Conservation (phyloP, 2,888 invertebrate genomes). For the Heliconius ismenius region DNA sequence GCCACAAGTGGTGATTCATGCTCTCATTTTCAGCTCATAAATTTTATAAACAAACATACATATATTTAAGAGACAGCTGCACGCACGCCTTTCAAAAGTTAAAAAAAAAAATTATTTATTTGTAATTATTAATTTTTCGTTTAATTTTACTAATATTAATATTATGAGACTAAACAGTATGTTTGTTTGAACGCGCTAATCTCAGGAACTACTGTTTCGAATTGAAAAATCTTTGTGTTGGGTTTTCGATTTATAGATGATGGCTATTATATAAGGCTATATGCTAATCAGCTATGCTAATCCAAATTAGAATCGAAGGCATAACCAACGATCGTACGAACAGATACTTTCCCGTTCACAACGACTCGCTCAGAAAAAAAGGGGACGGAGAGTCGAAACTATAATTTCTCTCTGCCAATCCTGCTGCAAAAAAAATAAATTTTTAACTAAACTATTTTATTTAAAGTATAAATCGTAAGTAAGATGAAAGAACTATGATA, state of each 20-base stretch:
- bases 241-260: no score
- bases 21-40: conserved; percentile 10
- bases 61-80: neutral
- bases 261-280: no score
- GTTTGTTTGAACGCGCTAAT: neutral
- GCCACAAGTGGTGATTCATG: conserved; percentile 1
- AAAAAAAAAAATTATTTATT: neutral
- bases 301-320: no score
- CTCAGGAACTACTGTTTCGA: no score
- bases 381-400: no score
- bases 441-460: neutral
- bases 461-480: neutral
- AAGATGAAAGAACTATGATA: neutral
- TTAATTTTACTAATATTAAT: neutral
- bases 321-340: no score
- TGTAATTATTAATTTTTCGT: neutral
- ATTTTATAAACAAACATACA: neutral
- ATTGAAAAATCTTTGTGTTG: no score
- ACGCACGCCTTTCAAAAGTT: neutral
- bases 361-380: no score
- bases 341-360: no score
- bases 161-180: neutral
- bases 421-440: no score
- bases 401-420: no score
- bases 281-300: no score